phyloP scores from a whole-genome alignment of 2,113 vertebrate genomes.

The Hoplias malabaricus region DNA sequence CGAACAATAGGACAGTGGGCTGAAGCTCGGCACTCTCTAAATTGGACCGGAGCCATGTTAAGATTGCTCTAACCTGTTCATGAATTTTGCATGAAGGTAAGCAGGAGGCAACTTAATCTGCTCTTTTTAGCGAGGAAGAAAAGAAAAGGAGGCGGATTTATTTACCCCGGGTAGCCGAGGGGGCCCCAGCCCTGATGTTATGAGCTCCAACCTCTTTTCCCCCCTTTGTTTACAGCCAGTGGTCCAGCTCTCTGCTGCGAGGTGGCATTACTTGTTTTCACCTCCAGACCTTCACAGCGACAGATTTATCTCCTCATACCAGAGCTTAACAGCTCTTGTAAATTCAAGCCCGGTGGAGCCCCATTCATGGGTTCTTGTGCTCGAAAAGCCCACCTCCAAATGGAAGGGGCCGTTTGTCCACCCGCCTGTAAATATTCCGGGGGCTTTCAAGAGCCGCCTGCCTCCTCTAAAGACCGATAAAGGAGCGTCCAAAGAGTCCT shows the following conservation, averaged over 20 bases:
- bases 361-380: not conserved
- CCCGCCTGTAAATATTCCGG: constrained; percentile 39
- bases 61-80: constrained; percentile 5
- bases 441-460: constrained; percentile 45
- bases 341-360: constrained; percentile 33
- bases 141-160: constrained; percentile 15
- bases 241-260: not conserved
- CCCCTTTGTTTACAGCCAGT: constrained; percentile 37
- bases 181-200: not conserved
- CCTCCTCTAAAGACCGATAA: constrained; percentile 33
- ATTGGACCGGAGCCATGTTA: constrained; percentile 32
- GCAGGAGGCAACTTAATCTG: constrained; percentile 32
- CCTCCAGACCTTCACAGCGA: not conserved
- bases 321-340: constrained; percentile 43
- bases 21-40: constrained; percentile 1
- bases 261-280: constrained; percentile 18
- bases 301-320: constrained; percentile 53
- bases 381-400: constrained; percentile 15
- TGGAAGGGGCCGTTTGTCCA: constrained; percentile 13
- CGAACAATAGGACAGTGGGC: constrained; percentile 5
- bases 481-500: constrained; percentile 13
- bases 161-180: not conserved
- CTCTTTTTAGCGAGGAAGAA: constrained; percentile 15
- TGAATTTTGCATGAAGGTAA: constrained; percentile 46
- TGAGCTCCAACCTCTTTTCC: constrained; percentile 3